phyloP scores from a whole-genome alignment of 2,888 invertebrate genomes.

The Aelia acuminata region DNA sequence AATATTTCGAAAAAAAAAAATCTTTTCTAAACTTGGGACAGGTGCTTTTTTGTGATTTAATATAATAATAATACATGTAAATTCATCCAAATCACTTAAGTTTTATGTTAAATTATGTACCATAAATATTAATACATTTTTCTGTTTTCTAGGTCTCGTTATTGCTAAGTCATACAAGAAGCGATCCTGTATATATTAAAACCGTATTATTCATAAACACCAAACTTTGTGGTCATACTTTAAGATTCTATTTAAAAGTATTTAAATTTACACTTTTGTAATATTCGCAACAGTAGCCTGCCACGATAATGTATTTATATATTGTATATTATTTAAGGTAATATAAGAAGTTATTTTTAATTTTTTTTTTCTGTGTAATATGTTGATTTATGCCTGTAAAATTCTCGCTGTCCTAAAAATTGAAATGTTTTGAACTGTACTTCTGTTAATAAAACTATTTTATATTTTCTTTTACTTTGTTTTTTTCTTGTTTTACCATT shows the following conservation, averaged over 20 bases:
- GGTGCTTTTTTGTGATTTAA: neutral
- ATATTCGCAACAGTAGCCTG: neutral
- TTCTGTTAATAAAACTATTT: conserved; percentile 29
- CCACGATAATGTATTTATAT: neutral
- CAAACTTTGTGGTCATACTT: conserved; percentile 9
- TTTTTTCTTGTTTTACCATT: neutral
- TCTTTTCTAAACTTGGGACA: no score
- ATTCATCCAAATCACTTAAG: neutral
- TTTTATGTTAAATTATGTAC: neutral
- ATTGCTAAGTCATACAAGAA: conserved; percentile 11
- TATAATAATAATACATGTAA: neutral
- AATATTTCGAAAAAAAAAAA: neutral
- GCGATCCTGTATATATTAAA: conserved; percentile 51
- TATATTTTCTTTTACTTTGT: conserved; percentile 23
- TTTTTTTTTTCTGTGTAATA: conserved; percentile 3
- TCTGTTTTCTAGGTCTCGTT: neutral
- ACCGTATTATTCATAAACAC: neutral
- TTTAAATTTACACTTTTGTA: conserved; percentile 17
- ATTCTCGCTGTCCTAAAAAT: neutral
- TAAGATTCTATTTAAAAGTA: conserved; percentile 34
- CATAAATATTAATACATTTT: neutral
- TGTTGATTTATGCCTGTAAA: neutral
- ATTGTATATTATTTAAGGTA: conserved; percentile 27
- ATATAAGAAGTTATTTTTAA: conserved; percentile 19
- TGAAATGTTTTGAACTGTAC: neutral